Evolutionary conservation across 2,113 vertebrate species (phyloP), one percentile per base, ranked within the genome.

Genomic region (Tyrannus savana): DNA sequence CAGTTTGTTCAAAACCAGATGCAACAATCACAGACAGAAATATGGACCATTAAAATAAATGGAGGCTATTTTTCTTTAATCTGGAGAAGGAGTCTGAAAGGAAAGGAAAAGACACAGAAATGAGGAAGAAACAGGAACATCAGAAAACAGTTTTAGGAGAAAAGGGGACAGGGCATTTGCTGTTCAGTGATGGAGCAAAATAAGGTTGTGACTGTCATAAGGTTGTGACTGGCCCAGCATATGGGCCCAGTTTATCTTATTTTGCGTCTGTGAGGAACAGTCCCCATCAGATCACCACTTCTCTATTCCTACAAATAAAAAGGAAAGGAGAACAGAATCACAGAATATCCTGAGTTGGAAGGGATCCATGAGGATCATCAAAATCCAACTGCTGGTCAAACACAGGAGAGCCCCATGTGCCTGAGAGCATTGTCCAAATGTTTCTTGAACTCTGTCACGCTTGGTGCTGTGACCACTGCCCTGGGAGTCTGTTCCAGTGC

Each of bases 1-100:
- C 64, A 78, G n/a, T 63, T 89, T 81, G 88, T 86, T 68, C 60
- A 90, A 91, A 94, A 94, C 11, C 60, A 85, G 74, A 94, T 69
- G 49, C 44, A 93, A 69, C 8, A 2, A 56, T 78, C 50, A 67
- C 86, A 91, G 47, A 71, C 19, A 90, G 47, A 94, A 91, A 79
- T 72, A 75, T 12, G 13, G 44, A 71, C 28, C 55, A 42, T 63
- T 92, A 90, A 83, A 91, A 78, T 79, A 90, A 94, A 88, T 6
- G 37, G 47, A 88, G 25, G 25, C 4, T 81, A 35, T 84, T 95
- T 92, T 84, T 81, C 50, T 49, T 88, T 47, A 86, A 77, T 84
- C n/a, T 81, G 52, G 50, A 71, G 27, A 69, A 33, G 9, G 31
- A 47, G 30, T 55, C 79, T 21, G 22, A 80, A 85, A 77, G 12